Conservation (phyloP, 2,888 invertebrate genomes). For the Laothoe populi region DNA sequence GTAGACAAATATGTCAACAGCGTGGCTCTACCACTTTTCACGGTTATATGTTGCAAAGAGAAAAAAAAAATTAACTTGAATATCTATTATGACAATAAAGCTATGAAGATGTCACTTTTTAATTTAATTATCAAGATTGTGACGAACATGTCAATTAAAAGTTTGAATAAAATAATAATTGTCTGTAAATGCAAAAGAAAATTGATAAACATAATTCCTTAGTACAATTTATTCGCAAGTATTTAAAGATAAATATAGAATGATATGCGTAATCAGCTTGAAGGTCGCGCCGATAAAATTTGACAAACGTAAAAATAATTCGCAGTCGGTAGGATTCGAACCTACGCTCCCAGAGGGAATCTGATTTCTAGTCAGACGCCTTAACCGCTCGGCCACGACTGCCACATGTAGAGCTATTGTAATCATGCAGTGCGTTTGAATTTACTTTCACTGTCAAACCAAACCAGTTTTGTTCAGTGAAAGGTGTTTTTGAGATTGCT, state of each 20-base stretch:
- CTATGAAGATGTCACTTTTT: too few relatives aligned
- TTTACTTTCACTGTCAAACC: neutral
- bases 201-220: neutral
- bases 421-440: neutral
- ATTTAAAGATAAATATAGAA: neutral
- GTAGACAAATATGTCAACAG: too few relatives aligned
- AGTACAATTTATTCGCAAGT: neutral
- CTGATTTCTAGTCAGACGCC: constrained; percentile 95
- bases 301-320: neutral
- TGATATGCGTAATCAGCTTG: neutral
- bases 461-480: constrained; percentile 9
- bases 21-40: too few relatives aligned
- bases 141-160: too few relatives aligned
- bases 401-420: constrained; percentile 53
- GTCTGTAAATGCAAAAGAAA: neutral
- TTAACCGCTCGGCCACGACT: constrained; percentile 95
- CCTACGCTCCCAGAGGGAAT: constrained; percentile 96
- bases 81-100: too few relatives aligned
- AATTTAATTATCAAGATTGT: too few relatives aligned
- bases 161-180: neutral
- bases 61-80: too few relatives aligned
- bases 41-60: too few relatives aligned
- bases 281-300: neutral
- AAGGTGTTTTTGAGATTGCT: constrained; percentile 6
- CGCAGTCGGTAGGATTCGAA: constrained; percentile 95